These are phyloP conservation scores for Hydrophis major DNA, from an alignment of 2,797 vertebrate genomes.

Conservation along the genomic window DNA sequence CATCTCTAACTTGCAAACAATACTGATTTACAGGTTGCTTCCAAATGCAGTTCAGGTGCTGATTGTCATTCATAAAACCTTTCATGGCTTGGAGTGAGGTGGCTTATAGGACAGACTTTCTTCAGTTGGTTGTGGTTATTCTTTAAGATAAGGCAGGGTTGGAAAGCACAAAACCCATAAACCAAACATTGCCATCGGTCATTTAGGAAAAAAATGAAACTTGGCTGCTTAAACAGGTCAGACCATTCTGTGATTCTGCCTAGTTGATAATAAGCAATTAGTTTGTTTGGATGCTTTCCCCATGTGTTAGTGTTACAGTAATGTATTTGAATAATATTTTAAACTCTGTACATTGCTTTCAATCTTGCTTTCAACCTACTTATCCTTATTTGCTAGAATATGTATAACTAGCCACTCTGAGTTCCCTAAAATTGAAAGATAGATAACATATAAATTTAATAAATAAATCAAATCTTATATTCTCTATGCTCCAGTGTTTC, in stretches of 20 bases:
- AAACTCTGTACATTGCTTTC: neutral
- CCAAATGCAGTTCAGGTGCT: neutral
- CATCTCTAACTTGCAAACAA: neutral
- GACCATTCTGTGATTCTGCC: neutral
- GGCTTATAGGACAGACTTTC: neutral
- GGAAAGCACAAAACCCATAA: neutral
- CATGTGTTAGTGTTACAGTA: neutral
- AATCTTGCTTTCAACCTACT: neutral
- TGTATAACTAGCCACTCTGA: neutral
- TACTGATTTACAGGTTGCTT: neutral
- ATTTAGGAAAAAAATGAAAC: neutral
- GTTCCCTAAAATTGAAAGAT: neutral
- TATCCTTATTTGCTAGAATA: neutral
- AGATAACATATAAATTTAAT: neutral
- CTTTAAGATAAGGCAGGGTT: neutral
- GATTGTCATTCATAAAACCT: no score
- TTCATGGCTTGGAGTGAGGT: neutral
- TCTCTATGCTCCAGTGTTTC: neutral
- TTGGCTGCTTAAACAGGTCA: neutral
- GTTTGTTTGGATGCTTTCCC: neutral
- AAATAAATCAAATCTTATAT: neutral
- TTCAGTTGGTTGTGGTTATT: neutral
- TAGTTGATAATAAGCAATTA: neutral
- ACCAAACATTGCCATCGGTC: neutral
- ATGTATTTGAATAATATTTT: neutral